Percentiles rank a stretch among this genome's conserved stretches.
These are phyloP conservation scores for Alectoris magna DNA, from an alignment of 2,797 vertebrate species.

Conservation along the genomic window DNA sequence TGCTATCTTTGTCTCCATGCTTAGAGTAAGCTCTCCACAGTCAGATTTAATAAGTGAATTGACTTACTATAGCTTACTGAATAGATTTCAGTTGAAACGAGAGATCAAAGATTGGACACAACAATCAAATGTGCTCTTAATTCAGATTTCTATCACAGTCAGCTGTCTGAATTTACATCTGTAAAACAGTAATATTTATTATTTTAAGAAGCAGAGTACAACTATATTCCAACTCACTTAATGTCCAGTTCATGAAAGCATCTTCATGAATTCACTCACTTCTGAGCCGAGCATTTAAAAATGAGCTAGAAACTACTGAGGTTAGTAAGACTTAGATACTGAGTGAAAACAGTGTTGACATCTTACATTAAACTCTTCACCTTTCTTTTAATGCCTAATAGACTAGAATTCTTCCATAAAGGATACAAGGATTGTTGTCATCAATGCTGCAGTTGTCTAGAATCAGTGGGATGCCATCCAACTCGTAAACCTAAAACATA, in stretches of 20 bases:
- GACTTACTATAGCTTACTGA: not conserved
- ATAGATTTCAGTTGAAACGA: not conserved
- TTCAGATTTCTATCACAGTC: not conserved
- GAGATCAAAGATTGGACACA: not conserved
- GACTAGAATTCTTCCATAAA: constrained; percentile 65
- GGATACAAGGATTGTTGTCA: constrained; percentile 99
- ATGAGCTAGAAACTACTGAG: not conserved
- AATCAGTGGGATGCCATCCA: constrained; percentile 93
- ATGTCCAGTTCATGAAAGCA: not conserved
- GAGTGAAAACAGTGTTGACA: not conserved
- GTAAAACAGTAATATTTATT: not conserved
- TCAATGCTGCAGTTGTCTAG: constrained; percentile 95
- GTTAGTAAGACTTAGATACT: not conserved
- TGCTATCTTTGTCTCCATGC: not conserved
- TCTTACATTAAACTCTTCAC: not conserved
- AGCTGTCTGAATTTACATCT: not conserved
- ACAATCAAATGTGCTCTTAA: not conserved
- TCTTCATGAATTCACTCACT: not conserved
- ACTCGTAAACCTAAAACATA: constrained; percentile 85
- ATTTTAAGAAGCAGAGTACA: constrained; percentile 7
- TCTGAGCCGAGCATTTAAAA: not conserved
- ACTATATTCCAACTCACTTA: not conserved
- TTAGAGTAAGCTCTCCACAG: not conserved
- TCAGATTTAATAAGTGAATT: not conserved
- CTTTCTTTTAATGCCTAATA: not conserved